Base-by-base conservation (phyloP, 2,797 vertebrate genomes). In the Acrocephalus scirpaceus region DNA sequence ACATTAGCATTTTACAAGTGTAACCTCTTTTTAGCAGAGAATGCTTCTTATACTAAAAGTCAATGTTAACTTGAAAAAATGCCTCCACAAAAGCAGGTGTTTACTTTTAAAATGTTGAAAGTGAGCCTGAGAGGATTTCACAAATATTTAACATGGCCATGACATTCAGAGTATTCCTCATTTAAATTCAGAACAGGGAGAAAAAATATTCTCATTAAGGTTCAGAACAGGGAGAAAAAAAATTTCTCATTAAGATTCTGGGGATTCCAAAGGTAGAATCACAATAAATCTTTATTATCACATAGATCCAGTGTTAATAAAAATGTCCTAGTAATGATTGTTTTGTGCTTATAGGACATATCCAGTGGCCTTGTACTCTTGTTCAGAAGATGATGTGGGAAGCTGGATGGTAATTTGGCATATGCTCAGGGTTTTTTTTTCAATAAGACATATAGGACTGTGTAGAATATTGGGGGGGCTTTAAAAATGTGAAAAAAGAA, bases 61-160 rank as follows among this genome's bases (percentile, higher is more conserved):
- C 78, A 94, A 54, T 70, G 34, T 89, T 70, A 66, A n/a, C 29
- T 79, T 40, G 50, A 79, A 92, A 90, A 77, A 57, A 83, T 45
- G 3, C 3, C 47, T 83, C 44, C 34, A 51, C 82, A 54, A 91
- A 94, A 86, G 30, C 64, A 56, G 42, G n/a, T 90, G 25, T 86
- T 91, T 92, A 60, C 86, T 94, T 94, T 88, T 67, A 66, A 90
- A 89, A 45, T 42, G 20, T 61, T 87, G 27, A 65, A 69, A 90
- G 70, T 32, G 93, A 86, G 64, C 29, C 29, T 92, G 73, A 44
- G 62, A 86, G 38, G 11, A 85, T 83, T 94, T 95, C 56, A 86
- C 79, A 95, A 94, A 93, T 83, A 96, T 93, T 93, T 94, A 90
- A 95, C 48, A 83, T 88, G 92, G 80, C 71, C 62, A 81, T 74